These are phyloP conservation scores for Gallinago undulata DNA, from an alignment of 2,113 vertebrate species.

Conservation along the genomic window DNA sequence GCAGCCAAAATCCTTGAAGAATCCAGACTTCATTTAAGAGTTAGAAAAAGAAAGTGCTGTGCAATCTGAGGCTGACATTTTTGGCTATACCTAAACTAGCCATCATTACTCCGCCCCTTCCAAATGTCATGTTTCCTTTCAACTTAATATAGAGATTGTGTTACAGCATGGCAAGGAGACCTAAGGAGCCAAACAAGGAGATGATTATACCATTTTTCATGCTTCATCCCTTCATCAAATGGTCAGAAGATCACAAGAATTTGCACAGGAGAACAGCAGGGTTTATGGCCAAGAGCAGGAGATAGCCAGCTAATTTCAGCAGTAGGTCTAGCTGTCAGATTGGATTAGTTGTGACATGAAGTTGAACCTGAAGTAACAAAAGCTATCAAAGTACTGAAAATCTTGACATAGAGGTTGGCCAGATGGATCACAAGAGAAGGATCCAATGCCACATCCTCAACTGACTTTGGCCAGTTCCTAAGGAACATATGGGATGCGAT, in stretches of 20 bases:
- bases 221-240: background rate
- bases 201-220: background rate
- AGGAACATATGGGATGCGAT: background rate
- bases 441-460: background rate
- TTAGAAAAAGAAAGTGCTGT: background rate
- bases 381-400: background rate
- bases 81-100: background rate
- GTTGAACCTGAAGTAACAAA: background rate
- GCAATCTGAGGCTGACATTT: background rate
- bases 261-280: background rate
- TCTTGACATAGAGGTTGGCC: background rate
- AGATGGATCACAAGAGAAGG: background rate
- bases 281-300: background rate
- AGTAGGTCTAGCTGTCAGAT: background rate
- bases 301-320: background rate
- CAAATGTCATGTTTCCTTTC: background rate
- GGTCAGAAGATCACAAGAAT: background rate
- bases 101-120: background rate
- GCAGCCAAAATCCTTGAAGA: background rate
- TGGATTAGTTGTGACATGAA: background rate
- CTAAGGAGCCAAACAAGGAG: background rate
- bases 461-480: background rate
- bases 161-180: background rate
- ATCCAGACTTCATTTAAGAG: background rate
- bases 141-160: background rate